phyloP scores from a whole-genome alignment of 1,140 invertebrate species.

The Mizuhopecten yessoensis region DNA sequence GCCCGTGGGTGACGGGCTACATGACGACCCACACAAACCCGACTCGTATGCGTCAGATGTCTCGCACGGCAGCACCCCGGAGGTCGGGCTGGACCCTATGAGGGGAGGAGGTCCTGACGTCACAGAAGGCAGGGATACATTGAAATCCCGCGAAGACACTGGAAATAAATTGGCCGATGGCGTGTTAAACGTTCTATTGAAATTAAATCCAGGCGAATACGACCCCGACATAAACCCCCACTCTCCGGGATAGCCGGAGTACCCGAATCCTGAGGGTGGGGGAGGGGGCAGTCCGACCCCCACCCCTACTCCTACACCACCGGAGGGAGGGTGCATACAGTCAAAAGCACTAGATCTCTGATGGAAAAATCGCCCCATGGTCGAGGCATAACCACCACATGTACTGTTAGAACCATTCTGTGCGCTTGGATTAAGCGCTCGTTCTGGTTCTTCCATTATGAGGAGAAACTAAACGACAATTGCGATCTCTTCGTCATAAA shows the following conservation, averaged over 20 bases:
- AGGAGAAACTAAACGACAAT: constrained; percentile 61
- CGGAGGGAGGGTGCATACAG: constrained; percentile 73
- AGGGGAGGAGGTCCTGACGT: constrained; percentile 57
- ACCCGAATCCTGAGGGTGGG: constrained; percentile 65
- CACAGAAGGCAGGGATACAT: constrained; percentile 33
- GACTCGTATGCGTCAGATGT: constrained; percentile 53
- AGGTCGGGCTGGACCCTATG: constrained; percentile 55
- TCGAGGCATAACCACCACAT: constrained; percentile 51
- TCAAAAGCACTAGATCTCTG: constrained; percentile 73
- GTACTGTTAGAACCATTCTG: constrained; percentile 56
- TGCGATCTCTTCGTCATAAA: constrained; percentile 64
- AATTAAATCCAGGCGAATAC: constrained; percentile 60
- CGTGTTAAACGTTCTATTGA: constrained; percentile 60
- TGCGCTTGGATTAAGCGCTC: constrained; percentile 63
- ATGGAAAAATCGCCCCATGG: constrained; percentile 72
- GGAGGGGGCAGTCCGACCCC: constrained; percentile 32
- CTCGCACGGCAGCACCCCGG: constrained; percentile 58
- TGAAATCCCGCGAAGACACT: constrained; percentile 55
- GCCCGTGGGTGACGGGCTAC: constrained; percentile 61
- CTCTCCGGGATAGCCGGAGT: constrained; percentile 70
- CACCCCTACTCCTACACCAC: constrained; percentile 65
- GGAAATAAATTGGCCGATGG: constrained; percentile 58
- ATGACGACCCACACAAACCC: constrained; percentile 63
- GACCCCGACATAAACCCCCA: constrained; percentile 73
- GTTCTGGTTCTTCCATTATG: constrained; percentile 67